Base-by-base conservation (phyloP, 2,888 invertebrate species). In the Danaus chrysippus region DNA sequence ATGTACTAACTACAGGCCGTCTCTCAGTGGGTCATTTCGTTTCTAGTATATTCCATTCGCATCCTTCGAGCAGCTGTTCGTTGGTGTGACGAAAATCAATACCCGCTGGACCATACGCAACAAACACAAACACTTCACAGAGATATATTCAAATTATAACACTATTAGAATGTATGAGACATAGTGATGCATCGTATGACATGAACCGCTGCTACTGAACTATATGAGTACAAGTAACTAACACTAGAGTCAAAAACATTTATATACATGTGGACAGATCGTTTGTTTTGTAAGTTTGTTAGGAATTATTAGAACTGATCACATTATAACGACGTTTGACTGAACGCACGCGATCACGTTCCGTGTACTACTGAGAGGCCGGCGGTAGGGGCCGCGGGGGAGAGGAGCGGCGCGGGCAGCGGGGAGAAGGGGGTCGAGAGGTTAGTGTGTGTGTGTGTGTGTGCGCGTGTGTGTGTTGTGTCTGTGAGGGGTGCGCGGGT, bases 11-110 rank as follows among this genome's bases (percentile, higher is more conserved):
- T 55, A 34, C 56, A 56, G 52, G 56, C 17, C 34, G 46, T 1
- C 2, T 34, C 23, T 34, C 23, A 34, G 23, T 34, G 23, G 23
- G 23, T 34, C 54, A 43, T 13, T 52, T 15, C 54, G 23, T 52
- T 66, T 54, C 58, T 56, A 63, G 62, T 56, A 61, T 42, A 15
- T 58, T 65, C 74, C 76, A 79, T 81, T 76, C 81, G 80, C 75
- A 78, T 82, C 80, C 78, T 77, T 73, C 75, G 80, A 88, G 83
- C 90, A 91, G 90, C 90, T 91, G 90, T 86, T 87, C 73, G 74
- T 3, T 72, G 76, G 75, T 64, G 78, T 81, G 79, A 79, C 75
- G 69, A 77, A 78, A 88, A 89, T 89, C 90, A 81, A 89, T 90
- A 88, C 75, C 78, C 73, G 76, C 77, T 78, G 76, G 72, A 76